phyloP scores from a whole-genome alignment of 92 coral and sea anemone genomes.

The Parazoanthus darwini region DNA sequence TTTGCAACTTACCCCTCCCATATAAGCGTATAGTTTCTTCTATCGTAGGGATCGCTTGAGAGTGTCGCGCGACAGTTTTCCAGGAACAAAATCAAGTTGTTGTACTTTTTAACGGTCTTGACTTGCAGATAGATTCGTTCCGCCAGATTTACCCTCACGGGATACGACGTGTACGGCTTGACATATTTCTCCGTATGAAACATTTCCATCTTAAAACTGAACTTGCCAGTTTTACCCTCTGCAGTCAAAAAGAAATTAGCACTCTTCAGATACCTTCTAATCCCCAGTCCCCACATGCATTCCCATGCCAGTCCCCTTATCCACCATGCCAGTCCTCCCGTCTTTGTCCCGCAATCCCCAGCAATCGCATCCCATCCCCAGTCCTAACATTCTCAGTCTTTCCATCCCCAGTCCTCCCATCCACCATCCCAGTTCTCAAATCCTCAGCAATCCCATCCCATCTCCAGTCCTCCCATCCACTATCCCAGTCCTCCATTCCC shows the following conservation, averaged over 20 bases:
- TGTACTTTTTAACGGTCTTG: neutral
- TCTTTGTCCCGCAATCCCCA: no score
- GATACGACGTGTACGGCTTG: constrained; percentile 11
- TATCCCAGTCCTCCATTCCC: neutral
- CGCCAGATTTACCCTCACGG: constrained; percentile 18
- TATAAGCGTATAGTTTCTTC: constrained; percentile 13
- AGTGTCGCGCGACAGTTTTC: constrained; percentile 38
- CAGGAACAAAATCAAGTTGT: constrained; percentile 26
- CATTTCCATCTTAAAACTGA: constrained; percentile 36
- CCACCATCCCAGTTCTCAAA: no score
- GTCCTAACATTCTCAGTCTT: no score
- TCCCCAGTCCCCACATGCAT: no score
- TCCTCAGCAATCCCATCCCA: no score
- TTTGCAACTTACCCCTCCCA: constrained; percentile 14
- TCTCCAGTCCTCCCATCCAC: no score
- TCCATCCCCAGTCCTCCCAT: no score
- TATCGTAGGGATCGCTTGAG: constrained; percentile 13
- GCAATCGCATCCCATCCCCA: no score
- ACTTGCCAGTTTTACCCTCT: constrained; percentile 1
- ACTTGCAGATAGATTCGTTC: constrained; percentile 28
- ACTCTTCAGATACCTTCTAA: neutral
- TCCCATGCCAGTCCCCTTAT: no score
- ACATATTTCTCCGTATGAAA: neutral
- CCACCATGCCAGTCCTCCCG: no score
- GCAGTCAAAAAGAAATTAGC: neutral